Percentiles rank a stretch among this genome's conserved stretches.
These are phyloP conservation scores for Rutpela maculata DNA, from an alignment of 2,888 invertebrate species.

Conservation along the genomic window DNA sequence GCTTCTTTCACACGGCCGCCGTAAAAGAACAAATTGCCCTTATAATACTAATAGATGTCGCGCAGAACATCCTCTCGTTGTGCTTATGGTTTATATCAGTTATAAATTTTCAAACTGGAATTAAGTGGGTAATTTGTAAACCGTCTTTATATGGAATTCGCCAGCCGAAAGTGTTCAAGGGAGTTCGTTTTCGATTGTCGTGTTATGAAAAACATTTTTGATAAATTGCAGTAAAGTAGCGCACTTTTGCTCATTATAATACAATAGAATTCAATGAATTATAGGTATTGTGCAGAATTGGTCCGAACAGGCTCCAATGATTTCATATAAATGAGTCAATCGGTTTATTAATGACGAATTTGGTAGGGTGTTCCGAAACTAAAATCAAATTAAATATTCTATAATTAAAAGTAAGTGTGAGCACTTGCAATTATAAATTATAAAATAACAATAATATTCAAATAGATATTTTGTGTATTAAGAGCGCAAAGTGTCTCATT, in stretches of 20 bases:
- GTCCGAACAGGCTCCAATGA: not conserved
- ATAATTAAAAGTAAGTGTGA: too few relatives aligned
- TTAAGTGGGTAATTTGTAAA: slow-evolving; percentile 63
- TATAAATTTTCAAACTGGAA: slow-evolving; percentile 61
- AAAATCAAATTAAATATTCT: too few relatives aligned
- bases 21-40: slow-evolving; percentile 57
- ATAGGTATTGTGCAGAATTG: not conserved
- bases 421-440: too few relatives aligned
- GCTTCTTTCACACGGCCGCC: slow-evolving; percentile 51
- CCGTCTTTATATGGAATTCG: slow-evolving; percentile 51
- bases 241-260: slow-evolving; percentile 35
- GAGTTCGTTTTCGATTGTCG: slow-evolving; percentile 39
- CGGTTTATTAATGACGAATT: too few relatives aligned
- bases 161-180: slow-evolving; percentile 35
- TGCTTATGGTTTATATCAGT: slow-evolving; percentile 58
- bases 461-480: too few relatives aligned
- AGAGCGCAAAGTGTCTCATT: too few relatives aligned
- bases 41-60: slow-evolving; percentile 66
- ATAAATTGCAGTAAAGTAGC: slow-evolving; percentile 42
- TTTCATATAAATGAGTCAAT: not conserved
- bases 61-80: slow-evolving; percentile 57
- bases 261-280: slow-evolving; percentile 39
- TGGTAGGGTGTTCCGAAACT: too few relatives aligned
- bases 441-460: too few relatives aligned
- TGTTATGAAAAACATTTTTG: slow-evolving; percentile 37